Percentiles rank a stretch among this genome's conserved stretches.
Evolutionary conservation across 2,113 vertebrate genomes (phyloP).

Genomic region (Calyptomena viridis): DNA sequence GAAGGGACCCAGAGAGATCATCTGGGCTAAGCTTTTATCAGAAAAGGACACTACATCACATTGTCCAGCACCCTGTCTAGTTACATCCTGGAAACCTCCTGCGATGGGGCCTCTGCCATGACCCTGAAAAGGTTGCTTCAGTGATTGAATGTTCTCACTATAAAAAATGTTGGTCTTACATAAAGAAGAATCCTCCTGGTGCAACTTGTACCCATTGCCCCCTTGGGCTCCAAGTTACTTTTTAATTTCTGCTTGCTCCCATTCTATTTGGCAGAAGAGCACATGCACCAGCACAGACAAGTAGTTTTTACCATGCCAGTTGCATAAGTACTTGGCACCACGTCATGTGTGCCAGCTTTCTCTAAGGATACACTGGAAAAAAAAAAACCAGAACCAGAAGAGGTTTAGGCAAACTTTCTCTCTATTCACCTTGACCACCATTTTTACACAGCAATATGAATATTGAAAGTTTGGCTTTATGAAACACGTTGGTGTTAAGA

Average conservation of each 20-base stretch:
- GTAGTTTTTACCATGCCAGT: neutral
- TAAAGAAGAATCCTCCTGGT: neutral
- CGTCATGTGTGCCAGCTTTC: neutral
- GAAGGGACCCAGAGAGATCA: neutral
- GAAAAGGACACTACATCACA: neutral
- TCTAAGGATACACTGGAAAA: neutral
- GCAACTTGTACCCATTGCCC: neutral
- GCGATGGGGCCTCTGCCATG: neutral
- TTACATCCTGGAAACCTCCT: neutral
- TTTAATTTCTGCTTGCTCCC: neutral
- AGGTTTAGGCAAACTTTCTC: neutral
- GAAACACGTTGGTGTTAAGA: constrained; percentile 12
- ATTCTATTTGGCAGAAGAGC: neutral
- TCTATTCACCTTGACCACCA: neutral
- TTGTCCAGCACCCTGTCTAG: neutral
- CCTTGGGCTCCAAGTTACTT: neutral
- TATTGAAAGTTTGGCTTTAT: neutral
- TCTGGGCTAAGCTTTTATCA: neutral
- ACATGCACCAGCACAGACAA: too few species aligned
- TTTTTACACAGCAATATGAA: neutral
- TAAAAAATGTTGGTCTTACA: neutral
- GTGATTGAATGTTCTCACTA: neutral
- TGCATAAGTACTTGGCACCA: neutral
- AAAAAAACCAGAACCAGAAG: neutral
- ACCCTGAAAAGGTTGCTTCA: neutral